These are phyloP conservation scores for Helicorthomorpha holstii DNA, from an alignment of 1,140 invertebrate species.

Conservation along the genomic window DNA sequence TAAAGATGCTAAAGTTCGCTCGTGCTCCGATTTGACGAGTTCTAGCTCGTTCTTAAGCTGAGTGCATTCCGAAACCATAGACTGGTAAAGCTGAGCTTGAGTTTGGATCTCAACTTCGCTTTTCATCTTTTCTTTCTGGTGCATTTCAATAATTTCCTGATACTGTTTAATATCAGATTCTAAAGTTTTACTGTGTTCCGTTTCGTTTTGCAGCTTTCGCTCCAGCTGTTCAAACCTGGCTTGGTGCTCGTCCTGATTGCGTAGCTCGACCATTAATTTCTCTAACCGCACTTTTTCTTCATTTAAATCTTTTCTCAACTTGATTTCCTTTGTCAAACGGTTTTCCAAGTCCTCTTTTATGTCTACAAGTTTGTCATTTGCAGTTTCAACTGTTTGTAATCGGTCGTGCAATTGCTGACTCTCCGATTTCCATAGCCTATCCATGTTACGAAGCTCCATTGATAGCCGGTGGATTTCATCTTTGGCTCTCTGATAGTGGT, in stretches of 20 bases:
- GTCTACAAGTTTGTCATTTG: neutral
- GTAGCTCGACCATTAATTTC: neutral
- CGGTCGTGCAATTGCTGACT: neutral
- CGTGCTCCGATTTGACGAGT: no score
- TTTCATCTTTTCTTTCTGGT: neutral
- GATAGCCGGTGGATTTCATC: neutral
- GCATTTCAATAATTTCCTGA: neutral
- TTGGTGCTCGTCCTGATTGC: neutral
- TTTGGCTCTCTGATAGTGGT: neutral
- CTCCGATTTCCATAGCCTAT: neutral
- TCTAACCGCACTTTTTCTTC: constrained; percentile 4
- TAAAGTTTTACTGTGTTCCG: neutral
- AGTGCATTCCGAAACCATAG: no score
- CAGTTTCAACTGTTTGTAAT: neutral
- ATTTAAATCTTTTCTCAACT: neutral
- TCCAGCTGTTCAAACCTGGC: neutral
- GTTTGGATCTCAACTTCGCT: neutral
- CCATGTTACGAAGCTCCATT: neutral
- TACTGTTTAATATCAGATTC: neutral
- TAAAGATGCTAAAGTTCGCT: no score
- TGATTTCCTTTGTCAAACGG: neutral
- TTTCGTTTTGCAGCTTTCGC: neutral
- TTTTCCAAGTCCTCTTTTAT: neutral
- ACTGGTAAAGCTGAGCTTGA: no score
- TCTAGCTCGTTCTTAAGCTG: no score